These are phyloP conservation scores for Characodon lateralis DNA, from an alignment of 2,797 vertebrate genomes.

Conservation along the genomic window DNA sequence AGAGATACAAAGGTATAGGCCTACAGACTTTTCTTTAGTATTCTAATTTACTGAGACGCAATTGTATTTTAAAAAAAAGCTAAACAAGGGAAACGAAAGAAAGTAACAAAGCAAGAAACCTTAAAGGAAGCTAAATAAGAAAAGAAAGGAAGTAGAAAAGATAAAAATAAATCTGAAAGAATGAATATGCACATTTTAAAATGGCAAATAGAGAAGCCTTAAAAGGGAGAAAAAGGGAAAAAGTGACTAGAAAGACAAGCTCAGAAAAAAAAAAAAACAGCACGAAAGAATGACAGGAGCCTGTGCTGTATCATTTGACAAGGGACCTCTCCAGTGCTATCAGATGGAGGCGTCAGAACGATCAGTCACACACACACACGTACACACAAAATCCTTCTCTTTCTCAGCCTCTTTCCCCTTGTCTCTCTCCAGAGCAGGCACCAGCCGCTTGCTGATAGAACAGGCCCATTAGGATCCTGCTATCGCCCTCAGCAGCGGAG, in stretches of 20 bases:
- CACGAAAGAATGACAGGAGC: constrained; percentile 75
- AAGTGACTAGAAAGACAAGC: constrained; percentile 36
- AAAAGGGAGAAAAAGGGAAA: constrained; percentile 17
- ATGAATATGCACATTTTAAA: constrained; percentile 19
- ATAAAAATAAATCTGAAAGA: not conserved
- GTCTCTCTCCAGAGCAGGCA: constrained; percentile 73
- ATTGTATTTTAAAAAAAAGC: not conserved
- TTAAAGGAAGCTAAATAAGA: not conserved
- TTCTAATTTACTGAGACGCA: not conserved
- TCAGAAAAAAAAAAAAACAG: constrained; percentile 31
- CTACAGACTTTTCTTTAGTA: not conserved
- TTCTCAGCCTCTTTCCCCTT: constrained; percentile 53
- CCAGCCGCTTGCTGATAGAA: constrained; percentile 88
- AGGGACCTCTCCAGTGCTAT: constrained; percentile 86
- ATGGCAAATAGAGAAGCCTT: constrained; percentile 14
- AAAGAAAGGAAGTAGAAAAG: constrained; percentile 1
- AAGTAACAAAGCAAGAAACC: not conserved
- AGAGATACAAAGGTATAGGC: no score
- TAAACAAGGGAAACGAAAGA: not conserved
- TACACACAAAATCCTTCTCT: constrained; percentile 54
- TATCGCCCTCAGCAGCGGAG: constrained; percentile 88
- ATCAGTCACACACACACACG: constrained; percentile 83
- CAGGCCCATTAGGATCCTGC: constrained; percentile 91
- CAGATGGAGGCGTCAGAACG: constrained; percentile 86
- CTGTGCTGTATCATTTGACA: constrained; percentile 92